These are phyloP conservation scores for Ips nitidus DNA, from an alignment of 1,140 invertebrate species.

Conservation along the genomic window DNA sequence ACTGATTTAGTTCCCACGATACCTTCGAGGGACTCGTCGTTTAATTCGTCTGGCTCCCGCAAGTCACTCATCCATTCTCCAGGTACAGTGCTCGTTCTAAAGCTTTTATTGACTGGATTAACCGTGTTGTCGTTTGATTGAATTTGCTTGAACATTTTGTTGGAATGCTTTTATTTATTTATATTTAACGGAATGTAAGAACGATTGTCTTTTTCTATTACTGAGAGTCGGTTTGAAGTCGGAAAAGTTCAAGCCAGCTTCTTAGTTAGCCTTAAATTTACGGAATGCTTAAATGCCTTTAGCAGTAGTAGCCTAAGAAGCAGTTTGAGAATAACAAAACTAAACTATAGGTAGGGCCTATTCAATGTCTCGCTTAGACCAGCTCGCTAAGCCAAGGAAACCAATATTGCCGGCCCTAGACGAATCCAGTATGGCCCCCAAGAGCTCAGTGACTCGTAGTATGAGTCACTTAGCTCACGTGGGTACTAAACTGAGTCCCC, in stretches of 20 bases:
- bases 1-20: slow-evolving; percentile 89
- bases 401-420: slow-evolving; percentile 58
- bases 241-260: neutral
- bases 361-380: slow-evolving; percentile 89
- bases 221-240: neutral
- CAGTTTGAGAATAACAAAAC: neutral
- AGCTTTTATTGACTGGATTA: slow-evolving; percentile 49
- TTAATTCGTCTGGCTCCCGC: slow-evolving; percentile 55
- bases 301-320: neutral
- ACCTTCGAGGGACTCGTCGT: slow-evolving; percentile 68
- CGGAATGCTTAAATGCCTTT: neutral
- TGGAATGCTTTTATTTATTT: neutral
- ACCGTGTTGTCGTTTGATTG: neutral
- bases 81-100: slow-evolving; percentile 50
- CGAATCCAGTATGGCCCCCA: slow-evolving; percentile 49
- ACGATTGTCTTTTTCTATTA: neutral
- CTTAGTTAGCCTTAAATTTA: neutral
- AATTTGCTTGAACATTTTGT: neutral
- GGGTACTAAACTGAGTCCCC: slow-evolving; percentile 40
- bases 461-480: slow-evolving; percentile 65
- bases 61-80: slow-evolving; percentile 67
- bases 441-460: slow-evolving; percentile 60
- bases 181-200: neutral
- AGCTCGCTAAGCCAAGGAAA: slow-evolving; percentile 72
- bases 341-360: slow-evolving; percentile 70